phyloP scores from a whole-genome alignment of 2,797 vertebrate species.

The Lutjanus campechanus region DNA sequence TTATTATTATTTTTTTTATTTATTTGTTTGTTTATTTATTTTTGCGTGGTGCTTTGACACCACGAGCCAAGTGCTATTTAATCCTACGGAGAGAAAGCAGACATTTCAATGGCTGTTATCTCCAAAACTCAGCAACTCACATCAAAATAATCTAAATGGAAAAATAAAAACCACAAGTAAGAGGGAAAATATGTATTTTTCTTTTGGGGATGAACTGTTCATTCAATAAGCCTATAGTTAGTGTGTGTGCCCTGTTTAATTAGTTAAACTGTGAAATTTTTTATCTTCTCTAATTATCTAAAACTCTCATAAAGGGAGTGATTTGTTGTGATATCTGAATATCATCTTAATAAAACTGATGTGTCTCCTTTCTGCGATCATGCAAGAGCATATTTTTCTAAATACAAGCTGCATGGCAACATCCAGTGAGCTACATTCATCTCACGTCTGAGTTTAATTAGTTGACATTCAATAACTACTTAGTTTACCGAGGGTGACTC shows the following conservation, averaged over 20 bases:
- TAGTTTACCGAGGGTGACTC: slow-evolving; percentile 72
- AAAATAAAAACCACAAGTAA: too few species aligned
- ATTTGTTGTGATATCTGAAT: background rate
- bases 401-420: slow-evolving; percentile 46
- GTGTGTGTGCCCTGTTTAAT: background rate
- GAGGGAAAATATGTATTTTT: too few species aligned
- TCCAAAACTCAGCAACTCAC: too few species aligned
- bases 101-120: too few species aligned
- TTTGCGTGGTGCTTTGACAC: too few species aligned
- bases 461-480: slow-evolving; percentile 78
- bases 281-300: background rate
- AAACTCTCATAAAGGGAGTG: background rate
- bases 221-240: accelerated
- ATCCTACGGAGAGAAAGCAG: too few species aligned
- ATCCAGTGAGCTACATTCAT: slow-evolving; percentile 45
- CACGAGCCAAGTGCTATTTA: too few species aligned
- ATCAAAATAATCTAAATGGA: too few species aligned
- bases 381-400: background rate
- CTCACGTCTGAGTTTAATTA: slow-evolving; percentile 78
- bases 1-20: too few species aligned
- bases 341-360: background rate
- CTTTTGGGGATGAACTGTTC: too few species aligned
- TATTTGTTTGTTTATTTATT: too few species aligned
- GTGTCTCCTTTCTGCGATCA: background rate
- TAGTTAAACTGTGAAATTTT: background rate